A percentile compares a stretch with the other conserved stretches of the same genome.
phyloP scores from a whole-genome alignment of 2,113 vertebrate genomes.

The Heloderma charlesbogerti region DNA sequence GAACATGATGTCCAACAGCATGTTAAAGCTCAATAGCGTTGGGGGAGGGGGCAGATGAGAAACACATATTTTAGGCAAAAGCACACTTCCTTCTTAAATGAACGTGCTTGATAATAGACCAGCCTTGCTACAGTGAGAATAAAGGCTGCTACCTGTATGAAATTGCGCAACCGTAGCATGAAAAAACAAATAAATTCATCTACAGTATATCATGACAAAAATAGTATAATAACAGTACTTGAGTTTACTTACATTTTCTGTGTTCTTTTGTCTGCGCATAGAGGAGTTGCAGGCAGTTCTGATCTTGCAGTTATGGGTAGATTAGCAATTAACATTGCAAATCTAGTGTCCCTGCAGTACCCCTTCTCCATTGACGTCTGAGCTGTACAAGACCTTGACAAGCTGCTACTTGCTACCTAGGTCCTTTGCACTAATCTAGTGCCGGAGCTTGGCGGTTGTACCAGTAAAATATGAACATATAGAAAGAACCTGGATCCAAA shows the following conservation, averaged over 20 bases:
- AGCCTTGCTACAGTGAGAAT: neutral
- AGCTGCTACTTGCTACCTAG: neutral
- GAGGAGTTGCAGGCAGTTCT: neutral
- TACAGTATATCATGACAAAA: neutral
- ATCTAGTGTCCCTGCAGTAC: neutral
- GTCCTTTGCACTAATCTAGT: no score
- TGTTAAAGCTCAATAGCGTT: rapidly evolving
- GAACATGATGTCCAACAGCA: neutral
- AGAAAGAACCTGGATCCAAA: neutral
- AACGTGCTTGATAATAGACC: rapidly evolving
- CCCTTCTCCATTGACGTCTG: neutral
- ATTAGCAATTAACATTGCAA: neutral
- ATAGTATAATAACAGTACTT: neutral
- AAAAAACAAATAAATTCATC: neutral
- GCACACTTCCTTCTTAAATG: rapidly evolving
- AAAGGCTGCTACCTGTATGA: neutral
- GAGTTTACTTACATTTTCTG: neutral
- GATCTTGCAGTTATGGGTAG: neutral
- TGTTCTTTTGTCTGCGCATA: neutral
- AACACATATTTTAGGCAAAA: neutral
- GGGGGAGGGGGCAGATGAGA: neutral
- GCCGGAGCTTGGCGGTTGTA: neutral
- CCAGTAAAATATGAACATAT: neutral
- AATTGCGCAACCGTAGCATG: neutral
- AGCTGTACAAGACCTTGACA: neutral